Percentiles rank a stretch among this genome's conserved stretches.
phyloP scores from a whole-genome alignment of 1,140 invertebrate genomes.

The Varroa destructor region DNA sequence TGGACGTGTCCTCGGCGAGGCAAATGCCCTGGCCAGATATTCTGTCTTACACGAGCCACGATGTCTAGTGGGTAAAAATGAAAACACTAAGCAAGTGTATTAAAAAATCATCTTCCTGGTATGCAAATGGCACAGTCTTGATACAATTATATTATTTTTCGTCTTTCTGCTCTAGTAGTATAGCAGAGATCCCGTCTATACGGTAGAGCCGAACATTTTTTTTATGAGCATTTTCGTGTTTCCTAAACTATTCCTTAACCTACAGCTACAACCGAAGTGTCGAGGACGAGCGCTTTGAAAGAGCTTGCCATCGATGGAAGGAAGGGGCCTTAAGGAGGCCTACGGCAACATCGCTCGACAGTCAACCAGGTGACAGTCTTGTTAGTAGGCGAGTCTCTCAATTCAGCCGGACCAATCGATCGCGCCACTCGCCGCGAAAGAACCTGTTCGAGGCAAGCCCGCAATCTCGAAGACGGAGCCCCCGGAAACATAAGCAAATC shows the following conservation, averaged over 20 bases:
- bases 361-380: too few relatives aligned
- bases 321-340: background rate
- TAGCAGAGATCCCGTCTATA: too few relatives aligned
- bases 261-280: constrained; percentile 6
- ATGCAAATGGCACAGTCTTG: too few relatives aligned
- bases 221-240: too few relatives aligned
- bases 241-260: background rate
- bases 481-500: background rate
- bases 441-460: constrained; percentile 12
- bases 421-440: constrained; percentile 12
- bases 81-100: too few relatives aligned
- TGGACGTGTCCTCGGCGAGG: background rate
- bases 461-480: constrained; percentile 2
- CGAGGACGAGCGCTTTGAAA: constrained; percentile 9
- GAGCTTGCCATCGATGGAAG: constrained; percentile 21
- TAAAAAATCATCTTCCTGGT: too few relatives aligned
- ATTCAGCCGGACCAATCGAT: too few relatives aligned
- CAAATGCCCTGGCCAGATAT: constrained; percentile 4
- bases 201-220: too few relatives aligned
- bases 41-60: background rate
- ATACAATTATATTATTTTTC: too few relatives aligned
- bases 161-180: too few relatives aligned
- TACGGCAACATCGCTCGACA: too few relatives aligned
- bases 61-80: background rate
- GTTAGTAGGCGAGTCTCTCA: too few relatives aligned